These are phyloP conservation scores for Rhamphomyia laevipes DNA, from an alignment of 2,888 invertebrate genomes.

Conservation along the genomic window DNA sequence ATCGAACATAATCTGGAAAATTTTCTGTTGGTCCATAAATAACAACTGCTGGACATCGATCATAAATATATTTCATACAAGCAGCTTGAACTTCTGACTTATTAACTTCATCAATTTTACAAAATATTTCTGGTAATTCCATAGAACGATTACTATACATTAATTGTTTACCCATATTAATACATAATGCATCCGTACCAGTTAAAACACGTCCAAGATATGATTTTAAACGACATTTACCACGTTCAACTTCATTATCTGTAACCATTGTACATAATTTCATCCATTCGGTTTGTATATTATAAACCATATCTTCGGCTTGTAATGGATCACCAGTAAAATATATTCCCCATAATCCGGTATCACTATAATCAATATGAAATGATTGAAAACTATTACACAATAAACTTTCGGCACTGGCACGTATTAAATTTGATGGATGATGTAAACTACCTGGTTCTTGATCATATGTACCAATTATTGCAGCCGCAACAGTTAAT, in stretches of 20 bases:
- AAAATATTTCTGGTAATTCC: slow-evolving; percentile 81
- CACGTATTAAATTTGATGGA: slow-evolving; percentile 65
- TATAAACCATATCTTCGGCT: slow-evolving; percentile 54
- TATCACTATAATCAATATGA: slow-evolving; percentile 95
- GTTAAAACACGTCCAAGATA: slow-evolving; percentile 89
- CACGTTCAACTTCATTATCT: slow-evolving; percentile 77
- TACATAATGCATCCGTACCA: slow-evolving; percentile 88
- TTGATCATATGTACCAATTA: slow-evolving; percentile 81
- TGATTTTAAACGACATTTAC: slow-evolving; percentile 82
- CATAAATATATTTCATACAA: slow-evolving; percentile 78
- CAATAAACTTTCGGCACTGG: slow-evolving; percentile 52
- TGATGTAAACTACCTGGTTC: slow-evolving; percentile 87
- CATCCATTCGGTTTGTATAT: slow-evolving; percentile 74
- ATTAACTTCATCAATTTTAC: slow-evolving; percentile 71
- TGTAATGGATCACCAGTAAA: slow-evolving; percentile 65
- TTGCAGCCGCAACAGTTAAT: slow-evolving; percentile 87
- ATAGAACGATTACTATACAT: slow-evolving; percentile 86
- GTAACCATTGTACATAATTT: slow-evolving; percentile 71
- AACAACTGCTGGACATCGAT: slow-evolving; percentile 78
- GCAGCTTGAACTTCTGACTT: slow-evolving; percentile 69
- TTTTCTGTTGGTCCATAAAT: slow-evolving; percentile 82
- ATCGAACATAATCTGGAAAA: slow-evolving; percentile 69
- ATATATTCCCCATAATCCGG: slow-evolving; percentile 91
- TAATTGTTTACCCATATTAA: slow-evolving; percentile 93
- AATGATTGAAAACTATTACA: slow-evolving; percentile 91